Base-by-base conservation (phyloP, 2,888 invertebrate species). In the Dascillus cervinus region DNA sequence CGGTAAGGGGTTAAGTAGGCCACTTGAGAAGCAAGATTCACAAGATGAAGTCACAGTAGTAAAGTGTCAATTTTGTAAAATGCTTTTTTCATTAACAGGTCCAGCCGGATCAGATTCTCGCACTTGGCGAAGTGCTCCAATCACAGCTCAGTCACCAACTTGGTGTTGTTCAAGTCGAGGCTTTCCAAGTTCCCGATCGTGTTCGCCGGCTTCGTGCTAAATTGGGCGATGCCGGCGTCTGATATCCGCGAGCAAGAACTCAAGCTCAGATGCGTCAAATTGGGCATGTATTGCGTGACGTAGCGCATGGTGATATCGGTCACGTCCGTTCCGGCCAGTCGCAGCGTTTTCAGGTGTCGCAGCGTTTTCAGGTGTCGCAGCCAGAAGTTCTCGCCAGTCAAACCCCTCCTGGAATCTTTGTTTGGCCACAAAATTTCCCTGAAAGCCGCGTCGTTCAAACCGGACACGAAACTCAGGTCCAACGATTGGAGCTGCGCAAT, bases 181-280 rank as follows among this genome's bases (percentile, higher is more conserved):
- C 79, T 78, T 37, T 75, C 70, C 41, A 91, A 68, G 29, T 77
- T 77, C 9, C 65, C 65, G n/a, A 79, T 76, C 12, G 79, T 78
- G 23, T 66, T 69, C n/a, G 79, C 78, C 37, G 82, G 79, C 14
- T 78, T 74, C 38, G 86, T 82, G 29, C 83, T 82, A 23, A 91
- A 70, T 63, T 89, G 88, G 13, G 89, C 88, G 26, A 92, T 83
- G 25, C 91, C 91, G 6, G 89, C 87, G 62, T 94, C 91, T 0
- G 90, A 88, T 21, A 94, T 75, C 12, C 89, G 75, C 34, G 85
- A 82, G 64, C 94, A 94, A 32, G 87, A 85, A 42, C 88, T 77
- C 46, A 94, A 71, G 66, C 90, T 87, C 47, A 94, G 65, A 44
- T 78, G 77, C 33, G 75, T 73, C 30, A 94, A 68, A 49, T 75